These are phyloP conservation scores for Harmothoe impar DNA, from an alignment of 2,888 invertebrate species.

Conservation along the genomic window DNA sequence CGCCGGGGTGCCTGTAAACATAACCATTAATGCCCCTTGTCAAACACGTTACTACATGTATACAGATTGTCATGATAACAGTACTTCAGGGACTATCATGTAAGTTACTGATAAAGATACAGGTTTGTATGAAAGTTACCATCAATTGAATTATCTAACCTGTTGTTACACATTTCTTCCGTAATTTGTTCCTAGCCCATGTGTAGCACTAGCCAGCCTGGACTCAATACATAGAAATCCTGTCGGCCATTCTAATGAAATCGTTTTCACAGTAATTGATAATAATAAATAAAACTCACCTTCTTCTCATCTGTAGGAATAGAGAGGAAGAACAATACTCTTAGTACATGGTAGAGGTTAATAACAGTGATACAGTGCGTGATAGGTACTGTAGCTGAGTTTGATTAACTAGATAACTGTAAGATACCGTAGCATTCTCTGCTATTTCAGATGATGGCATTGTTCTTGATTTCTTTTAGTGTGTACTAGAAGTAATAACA, in stretches of 20 bases:
- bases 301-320: conserved; percentile 21
- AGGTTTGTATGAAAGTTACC: too few species aligned
- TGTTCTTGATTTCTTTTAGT: conserved; percentile 14
- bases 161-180: too few species aligned
- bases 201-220: too few species aligned
- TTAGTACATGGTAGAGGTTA: background rate
- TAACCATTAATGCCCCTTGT: background rate
- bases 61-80: too few species aligned
- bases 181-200: too few species aligned
- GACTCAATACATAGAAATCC: too few species aligned
- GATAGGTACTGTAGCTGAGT: background rate
- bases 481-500: background rate
- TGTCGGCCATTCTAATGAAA: too few species aligned
- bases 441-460: background rate
- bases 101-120: too few species aligned
- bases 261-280: background rate
- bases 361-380: background rate
- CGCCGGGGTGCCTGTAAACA: background rate
- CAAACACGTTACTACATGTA: too few species aligned
- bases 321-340: background rate
- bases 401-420: background rate
- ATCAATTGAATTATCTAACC: too few species aligned
- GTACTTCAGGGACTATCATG: too few species aligned
- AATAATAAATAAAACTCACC: background rate
- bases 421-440: background rate